Conservation (phyloP, 30 jellyfish, hydroid and myxozoan genomes). For the Aurelia sp. region DNA sequence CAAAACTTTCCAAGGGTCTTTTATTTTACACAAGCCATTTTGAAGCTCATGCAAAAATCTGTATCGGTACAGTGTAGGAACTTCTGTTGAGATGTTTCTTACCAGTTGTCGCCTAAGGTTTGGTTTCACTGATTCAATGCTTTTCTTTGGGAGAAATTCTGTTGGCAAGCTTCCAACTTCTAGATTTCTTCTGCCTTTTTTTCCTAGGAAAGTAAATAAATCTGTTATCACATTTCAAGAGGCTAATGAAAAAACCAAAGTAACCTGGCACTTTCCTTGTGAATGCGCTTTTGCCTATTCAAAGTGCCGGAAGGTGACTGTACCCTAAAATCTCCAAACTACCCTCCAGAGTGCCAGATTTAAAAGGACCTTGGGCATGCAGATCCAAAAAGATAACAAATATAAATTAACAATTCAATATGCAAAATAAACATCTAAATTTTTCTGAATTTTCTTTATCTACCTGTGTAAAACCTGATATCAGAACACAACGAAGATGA, state of each 20-base stretch:
- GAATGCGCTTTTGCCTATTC: neutral
- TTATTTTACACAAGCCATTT: constrained; percentile 18
- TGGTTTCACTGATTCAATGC: constrained; percentile 32
- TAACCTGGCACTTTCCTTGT: neutral
- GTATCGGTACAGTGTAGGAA: neutral
- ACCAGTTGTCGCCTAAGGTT: constrained; percentile 46
- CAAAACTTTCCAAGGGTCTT: constrained; percentile 35
- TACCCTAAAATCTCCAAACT: neutral
- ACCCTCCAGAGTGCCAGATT: neutral
- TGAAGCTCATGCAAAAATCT: constrained; percentile 34
- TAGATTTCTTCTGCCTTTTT: constrained; percentile 44
- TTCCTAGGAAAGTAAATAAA: constrained; percentile 24
- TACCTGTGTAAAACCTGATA: constrained; percentile 2
- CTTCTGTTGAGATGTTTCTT: neutral
- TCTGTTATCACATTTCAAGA: neutral
- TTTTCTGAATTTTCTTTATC: neutral
- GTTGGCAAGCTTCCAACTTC: constrained; percentile 63
- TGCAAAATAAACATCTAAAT: neutral
- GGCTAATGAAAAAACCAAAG: neutral
- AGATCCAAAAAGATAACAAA: neutral
- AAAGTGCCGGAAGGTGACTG: neutral
- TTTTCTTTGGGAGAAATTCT: constrained; percentile 42
- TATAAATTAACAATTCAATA: too few relatives aligned
- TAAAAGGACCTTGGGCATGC: too few relatives aligned
- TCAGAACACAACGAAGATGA: neutral